Conservation (phyloP, 2,797 vertebrate genomes). For the Melanotaenia maccullochi region DNA sequence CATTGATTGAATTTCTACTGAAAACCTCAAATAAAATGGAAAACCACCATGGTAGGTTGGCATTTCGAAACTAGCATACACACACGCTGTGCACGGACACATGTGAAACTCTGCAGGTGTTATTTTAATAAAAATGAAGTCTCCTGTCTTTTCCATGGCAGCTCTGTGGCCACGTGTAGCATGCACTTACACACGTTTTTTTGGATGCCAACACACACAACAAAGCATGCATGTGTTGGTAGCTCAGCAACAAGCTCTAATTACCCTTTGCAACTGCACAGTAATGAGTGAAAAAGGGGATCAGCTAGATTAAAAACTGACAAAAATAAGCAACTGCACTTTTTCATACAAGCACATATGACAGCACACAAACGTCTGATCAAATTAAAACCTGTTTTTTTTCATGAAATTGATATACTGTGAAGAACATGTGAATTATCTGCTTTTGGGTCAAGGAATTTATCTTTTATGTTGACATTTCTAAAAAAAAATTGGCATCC, state of each 20-base stretch:
- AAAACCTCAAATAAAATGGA: not conserved
- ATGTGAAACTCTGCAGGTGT: slow-evolving; percentile 10
- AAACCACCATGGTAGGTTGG: not conserved
- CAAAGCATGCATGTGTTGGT: slow-evolving; percentile 15
- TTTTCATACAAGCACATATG: not conserved
- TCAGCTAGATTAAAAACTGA: slow-evolving; percentile 1
- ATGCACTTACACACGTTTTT: not conserved
- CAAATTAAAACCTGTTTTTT: not conserved
- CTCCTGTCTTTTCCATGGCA: slow-evolving; percentile 5
- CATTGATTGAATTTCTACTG: too few species aligned
- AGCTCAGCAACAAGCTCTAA: slow-evolving; percentile 63
- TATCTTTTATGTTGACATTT: slow-evolving; percentile 15
- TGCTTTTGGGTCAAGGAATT: not conserved
- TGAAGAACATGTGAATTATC: slow-evolving; percentile 6
- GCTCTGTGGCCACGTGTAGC: slow-evolving; percentile 12
- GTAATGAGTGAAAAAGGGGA: slow-evolving; percentile 29
- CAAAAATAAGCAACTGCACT: not conserved
- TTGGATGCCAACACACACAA: not conserved
- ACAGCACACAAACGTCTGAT: not conserved
- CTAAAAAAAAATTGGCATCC: slow-evolving; percentile 11
- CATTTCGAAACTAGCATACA: not conserved
- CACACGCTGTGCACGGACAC: not conserved
- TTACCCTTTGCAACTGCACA: slow-evolving; percentile 49
- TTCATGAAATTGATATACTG: slow-evolving; percentile 2
- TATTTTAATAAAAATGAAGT: slow-evolving; percentile 34